Conservation (phyloP, 2,888 invertebrate species). For the Saturnia japonica region DNA sequence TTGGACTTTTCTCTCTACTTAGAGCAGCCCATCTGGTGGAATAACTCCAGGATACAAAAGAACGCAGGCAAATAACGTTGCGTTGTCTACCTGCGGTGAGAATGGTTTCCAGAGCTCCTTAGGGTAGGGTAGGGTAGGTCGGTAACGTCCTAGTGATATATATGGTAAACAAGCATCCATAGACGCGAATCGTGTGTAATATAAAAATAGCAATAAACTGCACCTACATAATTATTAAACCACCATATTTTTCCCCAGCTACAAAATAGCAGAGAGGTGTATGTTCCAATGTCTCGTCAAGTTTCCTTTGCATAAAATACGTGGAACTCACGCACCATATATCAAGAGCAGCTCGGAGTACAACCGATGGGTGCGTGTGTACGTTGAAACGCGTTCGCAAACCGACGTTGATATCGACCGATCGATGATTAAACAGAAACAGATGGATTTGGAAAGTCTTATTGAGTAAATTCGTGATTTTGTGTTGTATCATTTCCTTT, state of each 20-base stretch:
- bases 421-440: constrained; percentile 32
- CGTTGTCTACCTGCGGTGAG: too few relatives aligned
- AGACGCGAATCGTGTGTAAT: too few relatives aligned
- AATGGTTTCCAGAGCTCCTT: too few relatives aligned
- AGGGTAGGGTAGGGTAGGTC: too few relatives aligned
- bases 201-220: too few relatives aligned
- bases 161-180: too few relatives aligned
- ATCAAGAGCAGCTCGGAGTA: constrained; percentile 53
- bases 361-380: constrained; percentile 60
- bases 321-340: constrained; percentile 55
- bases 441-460: constrained; percentile 47
- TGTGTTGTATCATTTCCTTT: constrained; percentile 15
- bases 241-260: constrained; percentile 40
- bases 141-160: too few relatives aligned
- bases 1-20: too few relatives aligned
- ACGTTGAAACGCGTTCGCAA: constrained; percentile 47
- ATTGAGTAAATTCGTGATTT: constrained; percentile 43
- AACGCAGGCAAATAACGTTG: too few relatives aligned
- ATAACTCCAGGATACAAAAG: too few relatives aligned
- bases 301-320: constrained; percentile 64
- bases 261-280: constrained; percentile 71
- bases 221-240: background rate
- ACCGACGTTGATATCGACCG: constrained; percentile 35
- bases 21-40: too few relatives aligned
- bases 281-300: constrained; percentile 63